Base-by-base conservation (phyloP, 2,888 invertebrate species). In the Drymonia ruficornis region DNA sequence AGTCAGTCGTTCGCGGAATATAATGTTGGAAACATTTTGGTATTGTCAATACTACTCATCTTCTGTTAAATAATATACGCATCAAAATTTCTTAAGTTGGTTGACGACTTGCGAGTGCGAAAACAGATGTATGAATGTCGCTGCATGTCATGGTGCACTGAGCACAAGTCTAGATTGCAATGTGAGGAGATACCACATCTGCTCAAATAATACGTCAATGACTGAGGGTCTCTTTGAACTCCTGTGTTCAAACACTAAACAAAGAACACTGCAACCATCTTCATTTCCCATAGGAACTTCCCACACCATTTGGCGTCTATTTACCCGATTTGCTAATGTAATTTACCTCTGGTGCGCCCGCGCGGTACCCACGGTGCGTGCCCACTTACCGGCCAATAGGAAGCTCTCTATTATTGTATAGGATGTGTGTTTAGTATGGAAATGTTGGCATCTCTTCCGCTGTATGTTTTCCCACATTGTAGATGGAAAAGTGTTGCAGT, bases 291-390 rank as follows among this genome's bases (percentile, higher is more conserved):
- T 75, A 71, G 55, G 54, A 53, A 50, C 58, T 77, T 81, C 82
- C 63, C 83, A 82, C 81, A 80, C 56, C 59, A 68, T 74, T 77
- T 73, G 73, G 62, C 68, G 47, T 47, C 15, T 47, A 18, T 47
- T 47, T 67, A 64, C 65, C 72, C 70, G 69, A 79, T 82, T 83
- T 76, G 84, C 83, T 83, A 84, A 83, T 82, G 79, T 78, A 78
- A 79, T 80, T 80, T 79, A 71, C 76, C 67, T 61, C 55, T 49
- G 66, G 66, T 71, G 66, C 65, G 56, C 53, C 38, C 49, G 44
- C 55, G 45, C 61, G 38, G 67, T 73, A 74, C 73, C 74, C 76
- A 78, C 79, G 74, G 50, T 63, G 23, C 38, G 19, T 19, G 18
- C 31, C 43, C 43, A 50, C 50, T 67, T 65, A 68, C 70, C 65